These are phyloP conservation scores for Athalia cordata DNA, from an alignment of 2,888 invertebrate genomes.

Conservation along the genomic window DNA sequence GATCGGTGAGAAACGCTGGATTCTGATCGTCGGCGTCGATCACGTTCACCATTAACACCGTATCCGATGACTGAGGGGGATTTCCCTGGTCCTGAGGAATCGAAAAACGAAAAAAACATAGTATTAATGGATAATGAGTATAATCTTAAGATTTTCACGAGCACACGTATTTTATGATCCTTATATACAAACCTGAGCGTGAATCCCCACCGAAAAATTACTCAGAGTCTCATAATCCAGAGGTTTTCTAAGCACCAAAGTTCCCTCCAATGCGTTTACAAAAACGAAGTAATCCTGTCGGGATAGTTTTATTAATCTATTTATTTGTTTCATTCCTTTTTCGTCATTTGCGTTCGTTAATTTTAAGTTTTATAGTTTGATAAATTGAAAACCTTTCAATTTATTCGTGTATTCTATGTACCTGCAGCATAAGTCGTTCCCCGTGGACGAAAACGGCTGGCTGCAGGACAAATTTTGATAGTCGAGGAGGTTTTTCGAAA, in stretches of 20 bases:
- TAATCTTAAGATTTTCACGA: too few species aligned
- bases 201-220: conserved; percentile 85
- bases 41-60: conserved; percentile 84
- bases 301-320: conserved; percentile 32
- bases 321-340: too few species aligned
- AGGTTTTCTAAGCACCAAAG: conserved; percentile 85
- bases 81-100: conserved; percentile 83
- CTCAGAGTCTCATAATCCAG: conserved; percentile 89
- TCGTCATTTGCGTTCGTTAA: too few species aligned
- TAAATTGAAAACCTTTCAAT: not conserved
- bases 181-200: conserved; percentile 74
- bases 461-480: conserved; percentile 42
- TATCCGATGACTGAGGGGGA: conserved; percentile 86
- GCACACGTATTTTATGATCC: too few species aligned
- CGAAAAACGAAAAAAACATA: not conserved
- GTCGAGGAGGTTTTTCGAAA: not conserved
- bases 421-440: conserved; percentile 51
- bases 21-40: conserved; percentile 95
- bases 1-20: conserved; percentile 86
- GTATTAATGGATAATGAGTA: not conserved
- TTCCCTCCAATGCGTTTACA: conserved; percentile 89
- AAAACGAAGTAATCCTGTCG: conserved; percentile 87
- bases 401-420: conserved; percentile 42
- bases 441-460: conserved; percentile 56
- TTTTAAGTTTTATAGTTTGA: not conserved